phyloP scores from a whole-genome alignment of 2,888 invertebrate species.

The Callyntrura sp. region DNA sequence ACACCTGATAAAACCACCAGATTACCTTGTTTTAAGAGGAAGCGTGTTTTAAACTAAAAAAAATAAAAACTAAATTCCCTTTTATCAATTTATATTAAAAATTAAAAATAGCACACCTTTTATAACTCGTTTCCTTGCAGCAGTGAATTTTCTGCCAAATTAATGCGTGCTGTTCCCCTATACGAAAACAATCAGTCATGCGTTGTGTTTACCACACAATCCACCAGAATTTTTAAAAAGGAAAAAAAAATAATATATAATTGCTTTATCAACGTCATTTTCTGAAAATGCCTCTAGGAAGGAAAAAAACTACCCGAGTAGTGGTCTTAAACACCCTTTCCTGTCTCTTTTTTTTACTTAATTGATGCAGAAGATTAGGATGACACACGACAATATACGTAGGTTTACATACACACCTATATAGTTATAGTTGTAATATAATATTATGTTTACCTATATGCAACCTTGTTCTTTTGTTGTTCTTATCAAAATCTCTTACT shows the following conservation, averaged over 20 bases:
- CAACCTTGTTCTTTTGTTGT: not conserved
- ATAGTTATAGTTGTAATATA: not conserved
- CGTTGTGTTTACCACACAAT: not conserved
- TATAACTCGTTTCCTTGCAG: not conserved
- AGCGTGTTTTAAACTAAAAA: not conserved
- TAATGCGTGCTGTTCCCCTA: not conserved
- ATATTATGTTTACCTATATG: not conserved
- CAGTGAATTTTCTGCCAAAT: not conserved
- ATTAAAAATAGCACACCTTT: not conserved
- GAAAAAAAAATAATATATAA: not conserved
- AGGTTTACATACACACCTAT: no score
- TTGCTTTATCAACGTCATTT: not conserved
- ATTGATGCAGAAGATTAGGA: not conserved
- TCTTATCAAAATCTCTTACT: not conserved
- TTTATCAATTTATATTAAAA: no score
- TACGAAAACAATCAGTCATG: not conserved
- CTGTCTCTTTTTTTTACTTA: not conserved
- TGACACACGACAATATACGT: not conserved
- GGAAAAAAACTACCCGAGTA: not conserved
- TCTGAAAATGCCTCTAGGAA: not conserved
- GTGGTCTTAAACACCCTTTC: constrained; percentile 2
- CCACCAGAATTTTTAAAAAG: not conserved
- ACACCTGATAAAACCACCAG: not conserved
- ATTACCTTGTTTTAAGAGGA: not conserved
- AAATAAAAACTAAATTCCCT: not conserved